Conservation (phyloP, 2,888 invertebrate species). For the Synergus laeviventris region DNA sequence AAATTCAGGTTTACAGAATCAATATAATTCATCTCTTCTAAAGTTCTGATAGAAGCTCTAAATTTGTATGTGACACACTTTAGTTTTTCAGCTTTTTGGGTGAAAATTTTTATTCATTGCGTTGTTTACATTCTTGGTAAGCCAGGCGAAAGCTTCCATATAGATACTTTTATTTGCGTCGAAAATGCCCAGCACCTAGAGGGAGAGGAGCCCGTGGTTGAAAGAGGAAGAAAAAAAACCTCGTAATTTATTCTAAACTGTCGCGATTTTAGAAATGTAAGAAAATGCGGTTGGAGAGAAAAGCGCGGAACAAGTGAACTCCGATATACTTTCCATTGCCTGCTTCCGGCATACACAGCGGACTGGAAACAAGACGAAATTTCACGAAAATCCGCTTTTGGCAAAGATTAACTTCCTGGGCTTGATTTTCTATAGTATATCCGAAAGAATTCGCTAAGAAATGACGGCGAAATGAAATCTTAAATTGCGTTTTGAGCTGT, state of each 20-base stretch:
- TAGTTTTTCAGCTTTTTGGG: background rate
- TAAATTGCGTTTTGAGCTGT: conserved; percentile 6
- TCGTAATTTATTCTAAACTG: conserved; percentile 37
- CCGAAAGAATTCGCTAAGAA: background rate
- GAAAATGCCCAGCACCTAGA: background rate
- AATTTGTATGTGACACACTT: conserved; percentile 18
- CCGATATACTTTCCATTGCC: conserved; percentile 14
- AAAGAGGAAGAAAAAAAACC: conserved; percentile 23
- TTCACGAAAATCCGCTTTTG: conserved; percentile 18
- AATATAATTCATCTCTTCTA: background rate
- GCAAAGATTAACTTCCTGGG: conserved; percentile 24
- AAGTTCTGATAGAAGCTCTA: background rate
- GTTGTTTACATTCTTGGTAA: conserved; percentile 17
- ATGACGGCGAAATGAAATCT: background rate
- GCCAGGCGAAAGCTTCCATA: background rate
- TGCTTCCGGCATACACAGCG: conserved; percentile 26
- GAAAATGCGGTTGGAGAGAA: conserved; percentile 20
- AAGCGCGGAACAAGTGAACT: conserved; percentile 25
- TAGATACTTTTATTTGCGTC: conserved; percentile 27
- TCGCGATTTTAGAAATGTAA: conserved; percentile 31
- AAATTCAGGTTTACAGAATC: background rate
- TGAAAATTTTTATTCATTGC: conserved; percentile 10
- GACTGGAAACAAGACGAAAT: conserved; percentile 30
- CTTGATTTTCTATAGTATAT: conserved; percentile 12
- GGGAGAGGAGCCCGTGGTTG: conserved; percentile 7